Evolutionary conservation across 1,140 invertebrate species (phyloP).

Genomic region (Stratiolaelaps scimitus): DNA sequence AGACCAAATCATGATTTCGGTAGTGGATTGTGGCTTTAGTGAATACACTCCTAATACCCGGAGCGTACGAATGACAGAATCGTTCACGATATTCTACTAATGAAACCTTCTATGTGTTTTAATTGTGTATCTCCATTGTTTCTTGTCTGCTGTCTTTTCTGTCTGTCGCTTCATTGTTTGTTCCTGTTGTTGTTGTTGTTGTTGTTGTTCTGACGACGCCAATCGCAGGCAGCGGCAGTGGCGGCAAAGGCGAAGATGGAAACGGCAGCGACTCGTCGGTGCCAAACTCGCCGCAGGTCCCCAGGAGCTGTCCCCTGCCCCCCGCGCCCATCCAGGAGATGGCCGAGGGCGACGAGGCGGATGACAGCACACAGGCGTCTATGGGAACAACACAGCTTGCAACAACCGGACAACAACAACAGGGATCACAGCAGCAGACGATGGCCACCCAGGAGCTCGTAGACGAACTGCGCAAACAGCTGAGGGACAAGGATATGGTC

Average conservation of each 20-base stretch:
- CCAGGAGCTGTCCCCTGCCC: constrained; percentile 26
- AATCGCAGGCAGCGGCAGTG: constrained; percentile 5
- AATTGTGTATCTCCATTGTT: no score
- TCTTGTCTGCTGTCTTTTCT: no score
- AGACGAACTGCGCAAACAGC: constrained; percentile 74
- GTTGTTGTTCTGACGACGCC: no score
- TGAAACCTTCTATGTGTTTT: no score
- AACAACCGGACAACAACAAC: constrained; percentile 30
- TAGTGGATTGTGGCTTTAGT: no score
- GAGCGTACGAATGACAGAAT: no score
- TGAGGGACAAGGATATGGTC: constrained; percentile 88
- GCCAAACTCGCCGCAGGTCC: constrained; percentile 36
- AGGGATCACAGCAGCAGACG: constrained; percentile 7
- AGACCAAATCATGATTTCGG: no score
- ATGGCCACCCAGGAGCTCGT: constrained; percentile 45
- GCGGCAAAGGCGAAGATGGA: constrained; percentile 26
- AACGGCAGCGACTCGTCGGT: constrained; percentile 34
- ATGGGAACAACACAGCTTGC: no score
- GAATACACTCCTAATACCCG: no score
- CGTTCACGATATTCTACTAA: no score
- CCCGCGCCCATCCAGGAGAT: constrained; percentile 28
- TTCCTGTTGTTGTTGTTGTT: no score
- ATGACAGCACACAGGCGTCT: background rate
- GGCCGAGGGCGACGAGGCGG: constrained; percentile 20
- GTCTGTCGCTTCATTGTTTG: no score